phyloP scores from a whole-genome alignment of 2,797 vertebrate species.

The Argya squamiceps region DNA sequence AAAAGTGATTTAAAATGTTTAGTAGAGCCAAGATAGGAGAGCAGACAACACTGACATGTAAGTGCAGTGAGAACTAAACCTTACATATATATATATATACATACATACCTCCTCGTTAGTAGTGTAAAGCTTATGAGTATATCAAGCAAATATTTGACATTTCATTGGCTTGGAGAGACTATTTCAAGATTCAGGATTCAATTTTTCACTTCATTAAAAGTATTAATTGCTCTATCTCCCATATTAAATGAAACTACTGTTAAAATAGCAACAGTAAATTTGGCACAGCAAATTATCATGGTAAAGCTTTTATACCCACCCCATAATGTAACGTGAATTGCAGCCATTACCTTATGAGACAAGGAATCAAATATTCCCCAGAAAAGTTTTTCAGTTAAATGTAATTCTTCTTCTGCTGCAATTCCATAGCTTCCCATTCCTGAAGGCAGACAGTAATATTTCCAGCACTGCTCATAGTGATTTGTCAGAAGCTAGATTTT shows the following conservation, averaged over 20 bases:
- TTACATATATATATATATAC: accelerated
- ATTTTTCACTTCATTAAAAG: background rate
- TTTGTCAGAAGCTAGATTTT: conserved; percentile 90
- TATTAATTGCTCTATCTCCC: background rate
- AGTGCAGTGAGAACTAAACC: background rate
- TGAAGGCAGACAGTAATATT: conserved; percentile 96
- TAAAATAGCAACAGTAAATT: background rate
- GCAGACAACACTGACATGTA: background rate
- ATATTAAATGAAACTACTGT: background rate
- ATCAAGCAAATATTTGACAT: background rate
- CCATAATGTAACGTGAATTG: background rate
- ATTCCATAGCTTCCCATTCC: conserved; percentile 91
- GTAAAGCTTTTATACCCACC: background rate
- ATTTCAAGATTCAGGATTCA: background rate
- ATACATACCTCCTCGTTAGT: background rate
- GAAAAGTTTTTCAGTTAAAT: conserved; percentile 98
- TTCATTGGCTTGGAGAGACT: background rate
- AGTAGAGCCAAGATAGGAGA: background rate
- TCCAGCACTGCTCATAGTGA: conserved; percentile 98
- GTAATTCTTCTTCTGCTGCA: conserved; percentile 92
- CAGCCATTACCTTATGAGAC: conserved; percentile 89
- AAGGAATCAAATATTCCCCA: conserved; percentile 98
- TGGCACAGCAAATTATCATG: background rate
- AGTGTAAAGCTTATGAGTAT: background rate
- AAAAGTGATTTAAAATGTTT: background rate